These are phyloP conservation scores for Cryptophagus acutangulus DNA, from an alignment of 2,888 invertebrate genomes.

Conservation along the genomic window DNA sequence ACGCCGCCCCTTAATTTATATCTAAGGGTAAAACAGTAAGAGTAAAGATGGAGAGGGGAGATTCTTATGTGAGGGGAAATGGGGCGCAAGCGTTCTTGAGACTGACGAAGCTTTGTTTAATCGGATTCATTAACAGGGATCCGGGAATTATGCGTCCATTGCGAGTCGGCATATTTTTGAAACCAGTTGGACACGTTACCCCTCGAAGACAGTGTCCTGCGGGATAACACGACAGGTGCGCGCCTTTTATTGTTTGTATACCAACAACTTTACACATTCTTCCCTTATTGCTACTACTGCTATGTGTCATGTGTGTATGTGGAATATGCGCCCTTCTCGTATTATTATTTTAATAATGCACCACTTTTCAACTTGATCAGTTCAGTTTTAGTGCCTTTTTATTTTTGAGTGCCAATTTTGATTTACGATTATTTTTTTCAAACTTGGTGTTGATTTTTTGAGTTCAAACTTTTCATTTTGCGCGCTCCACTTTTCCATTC, in stretches of 20 bases:
- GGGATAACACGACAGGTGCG: slow-evolving; percentile 35
- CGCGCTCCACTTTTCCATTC: slow-evolving; percentile 2
- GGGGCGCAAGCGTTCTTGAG: slow-evolving; percentile 49
- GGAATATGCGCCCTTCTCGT: slow-evolving; percentile 31
- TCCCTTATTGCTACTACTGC: slow-evolving; percentile 13
- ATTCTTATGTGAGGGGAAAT: slow-evolving; percentile 38
- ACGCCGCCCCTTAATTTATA: slow-evolving; percentile 51
- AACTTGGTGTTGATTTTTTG: slow-evolving; percentile 24
- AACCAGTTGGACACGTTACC: slow-evolving; percentile 49
- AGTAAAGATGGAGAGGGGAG: slow-evolving; percentile 40
- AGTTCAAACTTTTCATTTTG: neutral
- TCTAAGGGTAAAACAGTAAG: slow-evolving; percentile 51
- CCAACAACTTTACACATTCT: slow-evolving; percentile 8
- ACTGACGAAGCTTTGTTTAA: slow-evolving; percentile 52
- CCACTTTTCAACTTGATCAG: slow-evolving; percentile 19
- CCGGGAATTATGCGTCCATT: slow-evolving; percentile 54
- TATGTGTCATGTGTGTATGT: slow-evolving; percentile 32
- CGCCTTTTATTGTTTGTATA: slow-evolving; percentile 20
- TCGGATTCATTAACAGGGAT: slow-evolving; percentile 58
- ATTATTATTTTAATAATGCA: no score
- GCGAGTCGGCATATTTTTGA: slow-evolving; percentile 52
- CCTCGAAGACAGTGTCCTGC: slow-evolving; percentile 41
- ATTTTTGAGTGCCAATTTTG: slow-evolving; percentile 3
- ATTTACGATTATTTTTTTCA: slow-evolving; percentile 16
- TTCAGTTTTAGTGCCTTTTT: slow-evolving; percentile 25